Conservation (phyloP, 2,797 vertebrate genomes). For the Acropternis orthonyx region DNA sequence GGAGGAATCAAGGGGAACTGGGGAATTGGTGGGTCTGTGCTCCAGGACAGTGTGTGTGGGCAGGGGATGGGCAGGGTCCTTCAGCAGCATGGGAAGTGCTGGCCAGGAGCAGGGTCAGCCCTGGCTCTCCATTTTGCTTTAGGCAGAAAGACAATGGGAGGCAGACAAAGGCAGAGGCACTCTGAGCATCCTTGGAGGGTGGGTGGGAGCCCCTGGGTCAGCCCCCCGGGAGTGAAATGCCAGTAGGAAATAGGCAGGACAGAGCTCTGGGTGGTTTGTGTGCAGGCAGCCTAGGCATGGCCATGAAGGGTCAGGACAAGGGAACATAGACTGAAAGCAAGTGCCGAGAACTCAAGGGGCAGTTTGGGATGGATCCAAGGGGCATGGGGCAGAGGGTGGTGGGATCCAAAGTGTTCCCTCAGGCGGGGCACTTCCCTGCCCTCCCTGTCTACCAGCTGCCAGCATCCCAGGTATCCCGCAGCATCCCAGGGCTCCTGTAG, state of each 20-base stretch:
- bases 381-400: rapidly evolving
- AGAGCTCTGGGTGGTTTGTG: neutral
- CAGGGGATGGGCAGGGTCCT: neutral
- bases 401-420: neutral
- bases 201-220: neutral
- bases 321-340: neutral
- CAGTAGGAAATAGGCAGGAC: neutral
- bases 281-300: neutral
- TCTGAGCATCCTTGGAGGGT: neutral
- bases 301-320: rapidly evolving
- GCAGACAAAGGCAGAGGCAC: neutral
- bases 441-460: neutral
- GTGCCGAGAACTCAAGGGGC: neutral
- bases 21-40: neutral
- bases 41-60: rapidly evolving
- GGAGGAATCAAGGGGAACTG: rapidly evolving
- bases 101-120: neutral
- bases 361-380: neutral
- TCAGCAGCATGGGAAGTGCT: neutral
- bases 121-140: neutral
- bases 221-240: neutral
- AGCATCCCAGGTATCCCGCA: neutral
- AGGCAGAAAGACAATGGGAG: neutral
- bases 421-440: neutral
- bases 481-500: neutral